A percentile compares a stretch with the other conserved stretches of the same genome.
These are phyloP conservation scores for Leuciscus idus DNA, from an alignment of 2,113 vertebrate genomes.

Conservation along the genomic window DNA sequence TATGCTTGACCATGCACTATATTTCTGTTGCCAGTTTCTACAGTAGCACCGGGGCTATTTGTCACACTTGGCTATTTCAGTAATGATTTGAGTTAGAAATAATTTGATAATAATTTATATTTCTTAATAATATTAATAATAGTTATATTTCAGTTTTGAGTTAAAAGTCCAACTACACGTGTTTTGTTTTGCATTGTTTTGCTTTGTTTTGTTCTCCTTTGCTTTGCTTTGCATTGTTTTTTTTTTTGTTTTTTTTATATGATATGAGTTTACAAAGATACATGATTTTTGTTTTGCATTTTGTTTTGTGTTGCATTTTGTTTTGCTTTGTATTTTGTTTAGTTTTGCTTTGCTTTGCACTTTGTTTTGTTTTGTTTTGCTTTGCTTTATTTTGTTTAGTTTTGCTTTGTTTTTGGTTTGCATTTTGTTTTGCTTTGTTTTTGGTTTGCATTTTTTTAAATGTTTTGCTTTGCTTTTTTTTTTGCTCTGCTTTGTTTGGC, in stretches of 20 bases:
- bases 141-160: no score
- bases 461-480: background rate
- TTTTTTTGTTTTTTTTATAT: no score
- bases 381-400: background rate
- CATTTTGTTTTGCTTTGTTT: background rate
- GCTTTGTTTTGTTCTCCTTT: background rate
- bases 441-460: background rate
- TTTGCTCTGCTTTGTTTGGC: background rate
- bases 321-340: no score
- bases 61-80: background rate
- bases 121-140: no score
- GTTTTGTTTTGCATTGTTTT: background rate
- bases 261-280: no score
- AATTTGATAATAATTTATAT: no score
- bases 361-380: background rate
- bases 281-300: no score
- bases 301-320: no score
- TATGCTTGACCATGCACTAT: conserved; percentile 9
- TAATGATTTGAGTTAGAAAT: no score
- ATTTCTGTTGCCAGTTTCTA: conserved; percentile 7
- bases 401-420: background rate
- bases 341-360: background rate
- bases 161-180: no score
- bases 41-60: background rate
- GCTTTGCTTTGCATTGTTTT: no score